phyloP scores from a whole-genome alignment of 2,888 invertebrate species.

The Dasysyrphus albostriatus region DNA sequence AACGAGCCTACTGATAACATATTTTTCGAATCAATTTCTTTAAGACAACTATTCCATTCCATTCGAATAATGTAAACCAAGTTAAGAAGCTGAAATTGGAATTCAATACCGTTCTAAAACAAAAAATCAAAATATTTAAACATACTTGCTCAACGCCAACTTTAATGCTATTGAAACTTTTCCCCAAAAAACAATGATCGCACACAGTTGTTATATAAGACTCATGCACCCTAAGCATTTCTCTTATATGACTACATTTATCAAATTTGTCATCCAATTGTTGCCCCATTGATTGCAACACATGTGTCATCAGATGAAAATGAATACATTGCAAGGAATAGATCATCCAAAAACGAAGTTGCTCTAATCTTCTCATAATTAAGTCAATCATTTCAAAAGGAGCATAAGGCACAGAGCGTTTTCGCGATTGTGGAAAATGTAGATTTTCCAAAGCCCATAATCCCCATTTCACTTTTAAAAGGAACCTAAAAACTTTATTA shows the following conservation, averaged over 20 bases:
- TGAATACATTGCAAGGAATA: slow-evolving; percentile 85
- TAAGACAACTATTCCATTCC: slow-evolving; percentile 81
- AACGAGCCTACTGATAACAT: slow-evolving; percentile 63
- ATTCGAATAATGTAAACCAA: slow-evolving; percentile 80
- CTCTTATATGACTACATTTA: slow-evolving; percentile 79
- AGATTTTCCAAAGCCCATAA: slow-evolving; percentile 85
- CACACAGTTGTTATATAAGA: slow-evolving; percentile 80
- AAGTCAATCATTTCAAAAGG: slow-evolving; percentile 80
- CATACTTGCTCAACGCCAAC: slow-evolving; percentile 80
- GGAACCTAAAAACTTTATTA: slow-evolving; percentile 84
- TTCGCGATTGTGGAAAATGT: slow-evolving; percentile 80
- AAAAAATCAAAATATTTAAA: not conserved
- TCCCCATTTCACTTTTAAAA: slow-evolving; percentile 86
- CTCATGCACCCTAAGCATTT: slow-evolving; percentile 81
- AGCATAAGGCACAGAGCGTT: slow-evolving; percentile 78
- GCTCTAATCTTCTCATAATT: slow-evolving; percentile 84
- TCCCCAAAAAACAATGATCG: slow-evolving; percentile 80
- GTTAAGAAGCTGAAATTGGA: slow-evolving; percentile 79
- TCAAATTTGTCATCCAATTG: slow-evolving; percentile 80
- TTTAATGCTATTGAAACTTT: slow-evolving; percentile 77
- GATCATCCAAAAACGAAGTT: slow-evolving; percentile 85
- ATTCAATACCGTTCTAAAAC: not conserved
- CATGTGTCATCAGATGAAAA: slow-evolving; percentile 84
- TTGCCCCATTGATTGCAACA: slow-evolving; percentile 82
- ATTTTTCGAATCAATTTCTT: slow-evolving; percentile 77